phyloP scores from a whole-genome alignment of 1,140 invertebrate species.

The Triops longicaudatus region DNA sequence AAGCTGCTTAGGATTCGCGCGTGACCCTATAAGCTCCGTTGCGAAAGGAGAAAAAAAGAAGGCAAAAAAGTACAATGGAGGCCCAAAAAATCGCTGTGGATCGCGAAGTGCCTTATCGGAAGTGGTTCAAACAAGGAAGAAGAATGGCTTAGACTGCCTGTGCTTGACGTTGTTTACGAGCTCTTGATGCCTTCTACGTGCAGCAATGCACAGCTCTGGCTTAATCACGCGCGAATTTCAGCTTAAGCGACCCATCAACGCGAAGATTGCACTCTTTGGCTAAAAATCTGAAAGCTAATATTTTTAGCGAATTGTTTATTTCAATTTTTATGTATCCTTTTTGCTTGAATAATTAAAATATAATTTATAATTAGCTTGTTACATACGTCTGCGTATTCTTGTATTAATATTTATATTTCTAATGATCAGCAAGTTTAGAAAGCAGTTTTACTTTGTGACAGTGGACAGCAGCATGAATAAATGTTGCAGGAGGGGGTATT shows the following conservation, averaged over 20 bases:
- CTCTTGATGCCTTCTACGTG: neutral
- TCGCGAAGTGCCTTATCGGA: conserved; percentile 6
- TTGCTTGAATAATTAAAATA: too few species aligned
- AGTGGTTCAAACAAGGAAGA: conserved; percentile 6
- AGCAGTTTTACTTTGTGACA: too few species aligned
- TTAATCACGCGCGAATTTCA: neutral
- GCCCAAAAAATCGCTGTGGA: neutral
- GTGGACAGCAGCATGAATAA: too few species aligned
- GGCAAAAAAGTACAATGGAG: neutral
- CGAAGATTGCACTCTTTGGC: neutral
- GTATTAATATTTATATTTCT: too few species aligned
- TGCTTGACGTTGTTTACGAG: conserved; percentile 1
- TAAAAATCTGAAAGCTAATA: too few species aligned
- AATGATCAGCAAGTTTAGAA: too few species aligned
- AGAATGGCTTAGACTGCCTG: conserved; percentile 4
- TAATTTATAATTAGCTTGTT: too few species aligned
- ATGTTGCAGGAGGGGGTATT: neutral
- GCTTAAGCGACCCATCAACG: neutral
- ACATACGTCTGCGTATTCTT: too few species aligned
- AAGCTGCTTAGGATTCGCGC: neutral
- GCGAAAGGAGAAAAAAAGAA: neutral
- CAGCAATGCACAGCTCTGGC: neutral
- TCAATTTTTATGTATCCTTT: too few species aligned
- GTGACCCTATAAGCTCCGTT: neutral
- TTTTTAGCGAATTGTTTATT: too few species aligned